Evolutionary conservation across 2,797 vertebrate genomes (phyloP).

Genomic region (Falco novaeseelandiae): DNA sequence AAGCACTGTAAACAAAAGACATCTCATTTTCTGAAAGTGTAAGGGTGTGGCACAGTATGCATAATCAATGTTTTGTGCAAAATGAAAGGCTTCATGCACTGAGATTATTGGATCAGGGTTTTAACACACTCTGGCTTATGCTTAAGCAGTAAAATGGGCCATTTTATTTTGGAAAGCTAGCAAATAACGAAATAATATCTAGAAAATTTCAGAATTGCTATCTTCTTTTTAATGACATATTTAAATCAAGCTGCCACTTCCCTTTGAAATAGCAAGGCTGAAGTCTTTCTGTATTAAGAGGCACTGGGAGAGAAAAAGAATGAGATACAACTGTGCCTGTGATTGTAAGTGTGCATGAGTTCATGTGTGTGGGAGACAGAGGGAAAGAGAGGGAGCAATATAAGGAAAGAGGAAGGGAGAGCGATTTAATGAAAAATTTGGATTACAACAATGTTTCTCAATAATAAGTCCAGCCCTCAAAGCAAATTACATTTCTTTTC

Average conservation of each 20-base stretch:
- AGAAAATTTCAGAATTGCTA: not conserved
- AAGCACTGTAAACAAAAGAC: fast-evolving
- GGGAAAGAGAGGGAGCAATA: not conserved
- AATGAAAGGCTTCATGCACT: not conserved
- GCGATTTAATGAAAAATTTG: not conserved
- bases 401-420: not conserved
- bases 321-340: fast-evolving
- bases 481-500: conserved; percentile 22
- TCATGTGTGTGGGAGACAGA: not conserved
- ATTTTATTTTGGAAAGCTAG: not conserved
- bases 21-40: not conserved
- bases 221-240: not conserved
- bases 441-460: not conserved
- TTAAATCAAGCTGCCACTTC: not conserved
- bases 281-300: not conserved
- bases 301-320: not conserved
- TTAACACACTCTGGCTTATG: not conserved
- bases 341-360: not conserved
- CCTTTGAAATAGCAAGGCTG: not conserved
- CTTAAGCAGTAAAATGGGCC: not conserved
- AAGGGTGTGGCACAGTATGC: not conserved
- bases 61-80: not conserved
- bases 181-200: not conserved
- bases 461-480: not conserved
- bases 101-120: not conserved